phyloP scores from a whole-genome alignment of 2,888 invertebrate species.

The Andrena haemorrhoa region DNA sequence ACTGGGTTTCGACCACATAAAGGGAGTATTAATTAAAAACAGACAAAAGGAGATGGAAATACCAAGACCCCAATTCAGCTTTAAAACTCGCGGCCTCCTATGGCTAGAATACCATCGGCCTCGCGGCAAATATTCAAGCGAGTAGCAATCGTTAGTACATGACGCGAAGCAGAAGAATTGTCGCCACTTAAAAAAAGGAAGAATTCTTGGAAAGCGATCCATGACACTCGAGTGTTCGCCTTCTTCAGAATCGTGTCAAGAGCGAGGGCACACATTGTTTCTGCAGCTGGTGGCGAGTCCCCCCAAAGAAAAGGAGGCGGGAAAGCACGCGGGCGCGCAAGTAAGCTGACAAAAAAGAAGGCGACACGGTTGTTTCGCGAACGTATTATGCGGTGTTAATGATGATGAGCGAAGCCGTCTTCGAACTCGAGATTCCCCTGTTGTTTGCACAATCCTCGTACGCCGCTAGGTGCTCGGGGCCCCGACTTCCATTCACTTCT shows the following conservation, averaged over 20 bases:
- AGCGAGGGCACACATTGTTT: slow-evolving; percentile 57
- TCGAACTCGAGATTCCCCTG: slow-evolving; percentile 57
- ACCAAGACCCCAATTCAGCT: neutral
- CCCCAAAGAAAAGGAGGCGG: slow-evolving; percentile 1
- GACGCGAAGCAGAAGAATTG: neutral
- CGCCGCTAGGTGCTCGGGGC: slow-evolving; percentile 27
- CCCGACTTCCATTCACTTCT: slow-evolving; percentile 63
- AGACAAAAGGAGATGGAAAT: neutral
- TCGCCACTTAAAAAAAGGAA: neutral
- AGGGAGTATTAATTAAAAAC: neutral
- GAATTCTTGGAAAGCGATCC: neutral
- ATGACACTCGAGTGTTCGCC: neutral
- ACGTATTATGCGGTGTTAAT: slow-evolving; percentile 73
- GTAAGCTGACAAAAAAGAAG: slow-evolving; percentile 12
- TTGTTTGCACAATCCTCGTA: slow-evolving; percentile 69
- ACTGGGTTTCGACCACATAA: no score
- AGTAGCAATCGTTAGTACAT: neutral
- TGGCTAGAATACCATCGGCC: neutral
- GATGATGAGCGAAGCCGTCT: slow-evolving; percentile 69
- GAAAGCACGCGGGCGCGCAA: neutral
- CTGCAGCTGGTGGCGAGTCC: slow-evolving; percentile 37
- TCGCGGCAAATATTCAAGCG: neutral
- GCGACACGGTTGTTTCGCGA: slow-evolving; percentile 57
- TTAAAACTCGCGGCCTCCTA: neutral
- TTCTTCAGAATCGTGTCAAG: slow-evolving; percentile 41